Evolutionary conservation across 2,888 invertebrate species (phyloP).

Genomic region (Gerris lacustris): DNA sequence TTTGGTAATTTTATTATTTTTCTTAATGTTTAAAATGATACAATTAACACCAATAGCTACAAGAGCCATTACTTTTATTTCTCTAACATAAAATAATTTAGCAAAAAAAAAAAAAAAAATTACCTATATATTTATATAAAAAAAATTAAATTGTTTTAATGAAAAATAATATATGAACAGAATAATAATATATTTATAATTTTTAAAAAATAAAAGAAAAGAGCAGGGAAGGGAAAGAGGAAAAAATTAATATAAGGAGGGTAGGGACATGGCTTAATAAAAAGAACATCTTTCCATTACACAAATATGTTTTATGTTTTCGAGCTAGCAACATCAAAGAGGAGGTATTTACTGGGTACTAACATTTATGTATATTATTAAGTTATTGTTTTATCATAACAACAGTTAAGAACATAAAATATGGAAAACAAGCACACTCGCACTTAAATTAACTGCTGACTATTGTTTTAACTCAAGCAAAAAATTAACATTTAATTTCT

Average conservation of each 20-base stretch:
- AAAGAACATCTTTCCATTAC: neutral
- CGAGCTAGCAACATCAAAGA: neutral
- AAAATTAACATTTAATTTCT: too few species aligned
- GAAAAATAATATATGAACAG: neutral
- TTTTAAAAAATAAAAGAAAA: neutral
- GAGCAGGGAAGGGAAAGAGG: neutral
- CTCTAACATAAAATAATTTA: neutral
- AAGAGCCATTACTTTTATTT: neutral
- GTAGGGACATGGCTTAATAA: neutral
- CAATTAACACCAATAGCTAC: conserved; percentile 2
- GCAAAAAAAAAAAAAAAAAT: neutral
- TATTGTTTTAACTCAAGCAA: too few species aligned
- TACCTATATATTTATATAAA: neutral
- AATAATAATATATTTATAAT: neutral
- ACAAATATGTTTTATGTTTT: neutral
- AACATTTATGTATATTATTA: too few species aligned
- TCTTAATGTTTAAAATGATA: neutral
- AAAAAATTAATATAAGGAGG: neutral
- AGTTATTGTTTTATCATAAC: too few species aligned
- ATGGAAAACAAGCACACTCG: too few species aligned
- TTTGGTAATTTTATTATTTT: neutral
- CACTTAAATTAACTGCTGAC: too few species aligned
- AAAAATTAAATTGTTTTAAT: neutral
- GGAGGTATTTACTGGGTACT: neutral
- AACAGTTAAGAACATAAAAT: too few species aligned